Evolutionary conservation across 1,140 invertebrate genomes (phyloP), one percentile per base, ranked within the genome.

Genomic region (Trichogramma pretiosum): DNA sequence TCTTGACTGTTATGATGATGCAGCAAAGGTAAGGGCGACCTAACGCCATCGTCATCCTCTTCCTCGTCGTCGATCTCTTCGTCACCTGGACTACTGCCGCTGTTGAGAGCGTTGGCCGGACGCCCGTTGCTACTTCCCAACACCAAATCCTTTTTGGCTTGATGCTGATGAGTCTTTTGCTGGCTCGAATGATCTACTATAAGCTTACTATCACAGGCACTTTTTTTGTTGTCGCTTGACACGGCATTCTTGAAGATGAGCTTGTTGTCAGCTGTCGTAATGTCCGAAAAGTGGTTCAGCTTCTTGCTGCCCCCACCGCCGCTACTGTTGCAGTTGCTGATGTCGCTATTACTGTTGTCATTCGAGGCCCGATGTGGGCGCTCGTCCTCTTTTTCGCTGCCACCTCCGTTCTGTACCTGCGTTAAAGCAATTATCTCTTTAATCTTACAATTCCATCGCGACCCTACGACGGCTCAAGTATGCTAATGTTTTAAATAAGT

Each of bases 161-260:
- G 43, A 13, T 49, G 34, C 34, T 43, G 49, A 3, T 46, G 47
- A 41, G 56, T 55, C 52, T 61, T 56, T 45, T 63, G 62, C 37
- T 56, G 61, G 65, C 67, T 72, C 64, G 69, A 69, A 68, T 70
- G 69, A 64, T 72, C 68, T 67, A 72, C 63, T 70, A 69, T 67
- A 72, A 71, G 68, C 63, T 70, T 72, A 70, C 67, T 72, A 72
- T 72, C 70, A 72, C 70, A 72, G 70, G 70, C 70, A 72, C 70
- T 72, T 70, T 71, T 71, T 72, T 72, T 72, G n/a, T n/a, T n/a
- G 57, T 72, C 68, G 68, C 63, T 70, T 68, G 69, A 67, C 60
- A 64, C 67, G 64, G 68, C 59, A 60, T 70, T n/a, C n/a, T n/a
- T n/a, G n/a, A n/a, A n/a, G n/a, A n/a, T n/a, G n/a, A n/a, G n/a